Evolutionary conservation across 1,140 invertebrate genomes (phyloP), one percentile per base, ranked within the genome.

Genomic region (Drosophila ercepeae): DNA sequence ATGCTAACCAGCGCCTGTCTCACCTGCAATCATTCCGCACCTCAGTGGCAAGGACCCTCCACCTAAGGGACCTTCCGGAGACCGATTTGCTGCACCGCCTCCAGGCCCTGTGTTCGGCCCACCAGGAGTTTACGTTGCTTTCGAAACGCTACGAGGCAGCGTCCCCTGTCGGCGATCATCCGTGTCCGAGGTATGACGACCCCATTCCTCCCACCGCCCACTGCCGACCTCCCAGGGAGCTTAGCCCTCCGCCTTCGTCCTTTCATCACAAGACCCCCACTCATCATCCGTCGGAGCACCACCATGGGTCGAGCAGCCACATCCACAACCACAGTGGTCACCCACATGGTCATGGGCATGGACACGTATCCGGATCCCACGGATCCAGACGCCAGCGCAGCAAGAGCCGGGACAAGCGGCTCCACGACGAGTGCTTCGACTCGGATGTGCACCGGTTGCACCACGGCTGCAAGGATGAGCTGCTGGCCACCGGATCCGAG

Each of bases 1-100:
- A 97, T 75, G 92, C 94, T 18, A 94, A 94, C 74, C 92, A 95
- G 50, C 93, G 95, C 45, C 95, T 96, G 79, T 94, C 94, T 6
- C 95, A 96, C 74, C 86, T 96, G 13, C 93, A 94, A 68, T 96
- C 94, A 78, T 95, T 97, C 78, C 93, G 94, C 53, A 92, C 93
- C 46, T 94, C 94, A 1, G 93, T 95, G 2, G 93, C 93, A n/a
- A 94, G 95, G 78, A 92, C 95, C 16, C 76, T 95, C 13, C 91
- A 91, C 42, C 46, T 91, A 14, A 58, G 91, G 0, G 91, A 91
- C 18, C 53, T 91, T 2, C 91, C 91, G 2, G 90, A 91, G 57
- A 89, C 88, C 13, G 89, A 91, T 72, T 32, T 91, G 1, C 21
- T 91, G 53, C 91, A 91, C 48, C 90, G 90, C 0, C 53, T 91